These are phyloP conservation scores for Potamilus streckersoni DNA, from an alignment of 1,140 invertebrate genomes.

Conservation along the genomic window DNA sequence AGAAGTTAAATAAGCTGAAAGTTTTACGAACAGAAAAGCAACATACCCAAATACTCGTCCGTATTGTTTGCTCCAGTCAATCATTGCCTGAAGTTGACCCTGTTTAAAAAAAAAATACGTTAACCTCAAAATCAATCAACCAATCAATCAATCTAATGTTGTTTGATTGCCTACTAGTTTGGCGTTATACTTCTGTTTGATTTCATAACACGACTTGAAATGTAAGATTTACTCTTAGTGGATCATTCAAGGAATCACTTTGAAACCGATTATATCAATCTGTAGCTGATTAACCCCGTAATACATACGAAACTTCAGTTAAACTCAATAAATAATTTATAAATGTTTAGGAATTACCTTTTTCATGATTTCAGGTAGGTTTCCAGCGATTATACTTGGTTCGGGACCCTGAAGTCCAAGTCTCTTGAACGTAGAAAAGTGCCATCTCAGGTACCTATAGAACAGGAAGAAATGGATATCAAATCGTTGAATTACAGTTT, in stretches of 20 bases:
- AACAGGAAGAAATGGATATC: background rate
- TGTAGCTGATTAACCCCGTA: background rate
- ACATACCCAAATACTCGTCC: conserved; percentile 52
- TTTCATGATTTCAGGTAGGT: conserved; percentile 46
- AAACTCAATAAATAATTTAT: background rate
- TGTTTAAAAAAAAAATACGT: conserved; percentile 19
- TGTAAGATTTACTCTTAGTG: background rate
- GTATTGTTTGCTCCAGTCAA: conserved; percentile 51
- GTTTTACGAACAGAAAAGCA: background rate
- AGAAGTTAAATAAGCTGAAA: background rate
- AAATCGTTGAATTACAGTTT: too few relatives aligned
- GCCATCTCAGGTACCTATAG: conserved; percentile 43
- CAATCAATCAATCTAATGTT: too few relatives aligned
- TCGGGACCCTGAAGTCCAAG: conserved; percentile 52
- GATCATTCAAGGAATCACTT: background rate
- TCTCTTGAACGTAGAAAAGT: conserved; percentile 50
- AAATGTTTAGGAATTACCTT: conserved; percentile 41
- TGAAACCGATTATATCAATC: background rate
- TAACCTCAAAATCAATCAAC: background rate
- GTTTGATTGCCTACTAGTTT: background rate
- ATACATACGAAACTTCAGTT: background rate
- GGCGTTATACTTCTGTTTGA: background rate
- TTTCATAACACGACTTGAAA: background rate
- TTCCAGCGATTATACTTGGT: conserved; percentile 49
- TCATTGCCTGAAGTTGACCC: conserved; percentile 54